These are phyloP conservation scores for Pomatostomus ruficeps DNA, from an alignment of 2,113 vertebrate species.

Conservation along the genomic window DNA sequence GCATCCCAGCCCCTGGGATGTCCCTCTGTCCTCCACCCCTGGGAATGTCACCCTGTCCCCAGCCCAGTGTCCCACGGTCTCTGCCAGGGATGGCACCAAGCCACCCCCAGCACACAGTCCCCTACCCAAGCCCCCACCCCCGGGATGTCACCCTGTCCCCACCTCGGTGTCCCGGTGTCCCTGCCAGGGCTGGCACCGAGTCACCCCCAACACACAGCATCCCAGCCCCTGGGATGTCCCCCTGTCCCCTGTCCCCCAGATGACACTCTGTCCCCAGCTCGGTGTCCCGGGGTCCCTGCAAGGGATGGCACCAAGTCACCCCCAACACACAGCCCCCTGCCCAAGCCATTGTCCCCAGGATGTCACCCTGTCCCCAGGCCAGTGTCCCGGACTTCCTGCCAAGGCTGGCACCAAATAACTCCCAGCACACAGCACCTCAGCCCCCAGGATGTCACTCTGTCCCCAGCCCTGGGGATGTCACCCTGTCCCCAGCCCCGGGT, in stretches of 20 bases:
- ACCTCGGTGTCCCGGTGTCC: rapidly evolving
- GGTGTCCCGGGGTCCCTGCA: too few relatives aligned
- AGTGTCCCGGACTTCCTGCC: too few relatives aligned
- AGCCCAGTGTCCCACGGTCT: neutral
- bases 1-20: rapidly evolving
- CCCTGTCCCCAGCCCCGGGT: too few relatives aligned
- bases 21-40: rapidly evolving
- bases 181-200: neutral
- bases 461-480: too few relatives aligned
- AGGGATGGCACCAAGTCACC: too few relatives aligned
- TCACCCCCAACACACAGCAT: too few relatives aligned
- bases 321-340: neutral
- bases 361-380: neutral
- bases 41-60: neutral
- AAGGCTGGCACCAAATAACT: too few relatives aligned
- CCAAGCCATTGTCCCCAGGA: rapidly evolving
- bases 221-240: rapidly evolving
- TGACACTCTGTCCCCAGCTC: too few relatives aligned
- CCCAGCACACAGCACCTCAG: too few relatives aligned
- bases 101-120: neutral
- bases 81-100: neutral
- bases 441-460: too few relatives aligned
- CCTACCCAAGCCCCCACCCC: neutral
- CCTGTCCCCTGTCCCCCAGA: rapidly evolving
- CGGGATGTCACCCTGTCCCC: neutral